Evolutionary conservation across 2,113 vertebrate genomes (phyloP), one percentile per base, ranked within the genome.

Genomic region (Sinocyclocheilus anshuiensis): DNA sequence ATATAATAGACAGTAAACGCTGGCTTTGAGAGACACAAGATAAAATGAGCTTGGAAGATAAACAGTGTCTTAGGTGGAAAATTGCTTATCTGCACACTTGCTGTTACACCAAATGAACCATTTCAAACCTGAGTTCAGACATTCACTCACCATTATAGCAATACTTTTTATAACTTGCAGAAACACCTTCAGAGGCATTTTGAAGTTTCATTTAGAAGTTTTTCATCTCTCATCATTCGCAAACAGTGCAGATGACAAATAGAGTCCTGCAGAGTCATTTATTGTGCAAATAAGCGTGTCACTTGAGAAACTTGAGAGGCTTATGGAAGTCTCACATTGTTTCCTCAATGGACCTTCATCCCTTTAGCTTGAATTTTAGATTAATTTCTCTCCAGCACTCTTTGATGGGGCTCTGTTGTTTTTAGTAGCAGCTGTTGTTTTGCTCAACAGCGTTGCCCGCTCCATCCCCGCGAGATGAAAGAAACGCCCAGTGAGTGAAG

Each of bases 401-500:
- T 88, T 89, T 88, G 88, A 86, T 89, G 86, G 57, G 53, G 82
- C 71, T 59, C 81, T 87, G 83, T 85, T 85, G 81, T 86, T 89
- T 88, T 89, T 86, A 87, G 86, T 83, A 69, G 83, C 88, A 90
- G 88, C 86, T 89, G 87, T 90, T 90, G 87, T 90, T 90, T 87
- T 82, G 82, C 87, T 85, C 48, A 77, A 88, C 79, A 71, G 79
- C 29, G 42, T 65, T 77, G 48, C 48, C 89, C 83, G 55, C 86
- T 82, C 71, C 59, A 71, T 92, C 86, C 91, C 88, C 90, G 39
- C 11, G 87, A 94, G 93, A 94, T 95, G 90, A 95, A 94, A 94
- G 94, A 72, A 83, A 82, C 85, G 91, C 86, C 88, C 89, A 87
- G 89, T 18, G 61, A 92, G 89, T 90, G 91, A 88, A 91, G 92